Percentiles rank a stretch among this genome's conserved stretches.
phyloP scores from a whole-genome alignment of 2,113 vertebrate species.

The Saiga tatarica region DNA sequence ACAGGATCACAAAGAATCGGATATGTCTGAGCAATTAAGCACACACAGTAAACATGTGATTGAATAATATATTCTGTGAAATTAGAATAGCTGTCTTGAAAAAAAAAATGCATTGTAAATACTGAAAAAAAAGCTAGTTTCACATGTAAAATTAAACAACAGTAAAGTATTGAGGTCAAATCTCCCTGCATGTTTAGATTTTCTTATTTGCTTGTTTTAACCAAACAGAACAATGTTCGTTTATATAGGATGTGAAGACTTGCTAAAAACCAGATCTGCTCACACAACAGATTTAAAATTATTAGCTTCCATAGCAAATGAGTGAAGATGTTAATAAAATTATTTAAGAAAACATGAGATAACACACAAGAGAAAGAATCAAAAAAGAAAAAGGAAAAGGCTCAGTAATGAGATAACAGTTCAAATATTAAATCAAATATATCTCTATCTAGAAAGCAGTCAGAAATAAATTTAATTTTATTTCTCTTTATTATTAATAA shows the following conservation, averaged over 20 bases:
- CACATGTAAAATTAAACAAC: not conserved
- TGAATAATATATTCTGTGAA: not conserved
- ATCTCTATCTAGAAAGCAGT: not conserved
- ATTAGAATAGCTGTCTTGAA: not conserved
- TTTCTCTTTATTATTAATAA: not conserved
- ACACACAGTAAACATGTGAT: not conserved
- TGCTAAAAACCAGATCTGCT: not conserved
- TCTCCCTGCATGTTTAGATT: not conserved
- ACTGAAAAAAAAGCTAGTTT: not conserved
- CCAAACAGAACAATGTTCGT: not conserved
- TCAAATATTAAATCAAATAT: not conserved
- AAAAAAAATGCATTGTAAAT: not conserved
- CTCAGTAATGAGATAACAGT: not conserved
- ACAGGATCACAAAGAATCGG: accelerated
- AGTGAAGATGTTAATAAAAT: not conserved
- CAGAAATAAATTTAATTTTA: not conserved
- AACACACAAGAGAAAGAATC: not conserved
- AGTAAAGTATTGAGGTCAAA: not conserved
- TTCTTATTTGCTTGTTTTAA: not conserved
- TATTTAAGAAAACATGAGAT: not conserved
- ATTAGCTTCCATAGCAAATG: not conserved
- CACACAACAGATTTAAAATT: not conserved
- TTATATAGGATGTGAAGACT: not conserved
- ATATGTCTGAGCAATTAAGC: not conserved
- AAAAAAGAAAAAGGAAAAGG: not conserved